Evolutionary conservation across 2,888 invertebrate genomes (phyloP).

Genomic region (Chironomus riparius): DNA sequence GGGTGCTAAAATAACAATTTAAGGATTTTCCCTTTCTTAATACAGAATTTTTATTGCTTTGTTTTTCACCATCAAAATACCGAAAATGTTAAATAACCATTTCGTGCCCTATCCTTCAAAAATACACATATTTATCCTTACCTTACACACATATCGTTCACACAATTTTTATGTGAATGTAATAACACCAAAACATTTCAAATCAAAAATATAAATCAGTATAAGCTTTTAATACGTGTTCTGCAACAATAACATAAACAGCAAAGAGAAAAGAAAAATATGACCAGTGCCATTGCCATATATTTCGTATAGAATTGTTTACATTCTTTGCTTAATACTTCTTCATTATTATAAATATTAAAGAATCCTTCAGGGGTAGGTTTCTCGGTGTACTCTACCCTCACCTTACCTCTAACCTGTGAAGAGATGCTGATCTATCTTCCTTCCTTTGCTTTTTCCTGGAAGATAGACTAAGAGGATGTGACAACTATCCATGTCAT

Average conservation of each 20-base stretch:
- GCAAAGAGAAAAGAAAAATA: background rate
- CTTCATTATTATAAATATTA: no score
- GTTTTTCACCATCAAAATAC: no score
- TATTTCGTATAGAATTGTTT: background rate
- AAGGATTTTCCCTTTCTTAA: background rate
- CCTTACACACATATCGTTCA: background rate
- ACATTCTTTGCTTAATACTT: no score
- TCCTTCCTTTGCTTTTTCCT: no score
- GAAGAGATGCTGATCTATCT: no score
- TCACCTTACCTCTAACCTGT: no score
- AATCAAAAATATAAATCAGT: conserved; percentile 15
- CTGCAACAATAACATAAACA: background rate
- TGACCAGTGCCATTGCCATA: background rate
- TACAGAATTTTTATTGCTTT: no score
- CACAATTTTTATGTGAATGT: background rate
- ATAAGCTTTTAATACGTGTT: conserved; percentile 17
- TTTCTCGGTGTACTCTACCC: no score
- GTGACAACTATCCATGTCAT: no score
- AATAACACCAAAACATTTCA: background rate
- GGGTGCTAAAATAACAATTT: background rate
- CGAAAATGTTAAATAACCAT: background rate
- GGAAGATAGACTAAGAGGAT: no score
- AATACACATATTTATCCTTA: no score
- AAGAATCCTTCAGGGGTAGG: no score
- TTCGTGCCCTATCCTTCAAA: background rate